phyloP scores from a whole-genome alignment of 2,888 invertebrate genomes.

The Parnassius apollo region DNA sequence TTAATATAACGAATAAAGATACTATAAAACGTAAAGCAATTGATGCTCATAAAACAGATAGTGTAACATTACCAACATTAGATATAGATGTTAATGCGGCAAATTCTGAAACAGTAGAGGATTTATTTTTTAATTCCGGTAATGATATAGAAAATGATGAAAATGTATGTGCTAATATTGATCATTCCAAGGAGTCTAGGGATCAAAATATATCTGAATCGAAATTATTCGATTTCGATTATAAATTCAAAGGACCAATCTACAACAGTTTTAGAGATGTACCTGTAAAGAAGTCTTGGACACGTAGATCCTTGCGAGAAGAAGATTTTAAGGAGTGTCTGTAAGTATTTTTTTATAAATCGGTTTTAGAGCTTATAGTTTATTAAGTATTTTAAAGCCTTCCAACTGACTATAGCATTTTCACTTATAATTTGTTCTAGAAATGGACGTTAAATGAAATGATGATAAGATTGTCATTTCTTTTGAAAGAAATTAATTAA shows the following conservation, averaged over 20 bases:
- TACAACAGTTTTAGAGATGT: slow-evolving; percentile 6
- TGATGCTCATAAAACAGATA: not conserved
- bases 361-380: not conserved
- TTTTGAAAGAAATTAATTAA: too few relatives aligned
- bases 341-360: slow-evolving; percentile 9
- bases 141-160: not conserved
- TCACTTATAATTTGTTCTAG: too few relatives aligned
- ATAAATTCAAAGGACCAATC: slow-evolving; percentile 13
- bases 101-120: not conserved
- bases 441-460: too few relatives aligned
- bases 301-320: slow-evolving; percentile 5
- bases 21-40: not conserved
- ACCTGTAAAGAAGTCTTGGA: slow-evolving; percentile 6
- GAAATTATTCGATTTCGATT: not conserved
- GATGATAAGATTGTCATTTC: too few relatives aligned
- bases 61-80: not conserved
- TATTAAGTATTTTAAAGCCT: too few relatives aligned
- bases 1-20: not conserved
- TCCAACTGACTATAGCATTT: too few relatives aligned
- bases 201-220: not conserved
- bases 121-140: not conserved
- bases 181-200: not conserved
- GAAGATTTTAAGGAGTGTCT: not conserved
- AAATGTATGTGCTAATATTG: not conserved
- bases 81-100: not conserved